These are phyloP conservation scores for Drosophila mulleri DNA, from an alignment of 2,888 invertebrate genomes.

Conservation along the genomic window DNA sequence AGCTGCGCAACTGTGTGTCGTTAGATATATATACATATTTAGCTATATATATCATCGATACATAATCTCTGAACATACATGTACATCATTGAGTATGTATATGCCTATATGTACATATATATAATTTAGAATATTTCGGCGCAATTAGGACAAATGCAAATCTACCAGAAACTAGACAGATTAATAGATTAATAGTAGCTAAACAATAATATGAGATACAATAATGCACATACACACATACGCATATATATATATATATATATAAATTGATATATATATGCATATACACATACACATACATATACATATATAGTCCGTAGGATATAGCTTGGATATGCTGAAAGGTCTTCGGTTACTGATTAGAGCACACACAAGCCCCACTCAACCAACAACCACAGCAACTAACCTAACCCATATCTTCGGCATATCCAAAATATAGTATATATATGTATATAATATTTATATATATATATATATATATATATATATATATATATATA, in stretches of 20 bases:
- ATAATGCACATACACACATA: too few species aligned
- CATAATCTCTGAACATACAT: background rate
- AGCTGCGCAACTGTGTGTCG: constrained; percentile 28
- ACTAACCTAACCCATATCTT: constrained; percentile 1
- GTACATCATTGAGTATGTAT: background rate
- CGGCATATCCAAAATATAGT: background rate
- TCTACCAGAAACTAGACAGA: background rate
- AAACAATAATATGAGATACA: too few species aligned
- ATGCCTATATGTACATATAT: background rate
- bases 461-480: background rate
- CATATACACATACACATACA: too few species aligned
- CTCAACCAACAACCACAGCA: background rate
- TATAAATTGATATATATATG: too few species aligned
- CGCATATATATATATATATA: too few species aligned
- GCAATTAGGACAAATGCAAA: background rate
- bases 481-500: background rate
- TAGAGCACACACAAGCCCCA: background rate
- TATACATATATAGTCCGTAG: too few species aligned
- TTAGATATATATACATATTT: background rate
- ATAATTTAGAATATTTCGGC: constrained; percentile 2
- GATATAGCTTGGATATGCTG: background rate
- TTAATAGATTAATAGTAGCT: too few species aligned
- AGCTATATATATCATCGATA: background rate
- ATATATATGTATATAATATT: background rate
- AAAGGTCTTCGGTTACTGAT: background rate